Base-by-base conservation (phyloP, 2,888 invertebrate species). In the Tyria jacobaeae region DNA sequence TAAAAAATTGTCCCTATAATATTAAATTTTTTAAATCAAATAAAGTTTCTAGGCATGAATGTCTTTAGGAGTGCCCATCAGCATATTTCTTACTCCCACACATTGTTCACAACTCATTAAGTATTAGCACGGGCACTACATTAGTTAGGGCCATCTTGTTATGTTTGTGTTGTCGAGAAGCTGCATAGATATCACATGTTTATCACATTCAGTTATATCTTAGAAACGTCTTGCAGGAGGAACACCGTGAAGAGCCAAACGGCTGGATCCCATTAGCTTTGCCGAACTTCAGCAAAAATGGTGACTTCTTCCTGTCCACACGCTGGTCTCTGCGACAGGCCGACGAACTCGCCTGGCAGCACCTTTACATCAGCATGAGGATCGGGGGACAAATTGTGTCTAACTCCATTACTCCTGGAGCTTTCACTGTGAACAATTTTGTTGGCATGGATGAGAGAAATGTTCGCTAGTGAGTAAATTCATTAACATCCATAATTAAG, bases 231-330 rank as follows among this genome's bases (percentile, higher is more conserved):
- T 31, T 59, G 12, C 50, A 95, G 94, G 91, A 94, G 58, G 92
- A 92, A 25, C 87, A 88, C 7, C 89, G 95, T 3, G 78, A 88
- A 21, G 95, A 96, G 75, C 87, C 94, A 0, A 89, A 95, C 1
- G 97, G 97, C 0, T 97, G 97, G 97, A 89, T 97, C 0, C 94
- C 95, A 0, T 91, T 95, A 0, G 92, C 94, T 0, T 86, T 95
- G 1, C 96, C 96, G 0, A 84, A 92, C 0, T 95, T 95, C 78
- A 93, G 93, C 52, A 82, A 89, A 1, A 73, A 79, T 27, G 94
- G 94, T 0, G 86, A 90, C 52, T 88, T 87, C 71, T 91, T 89
- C 78, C 73, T 95, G 14, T 91, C 92, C 4, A 84, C 89, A 14
- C 85, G 91, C 35, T 92, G 92, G 92, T 91, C 92, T 0, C 60